Evolutionary conservation across 37 sponge, comb jelly and placozoan genomes (phyloP).

Genomic region (Beroe forskalii): DNA sequence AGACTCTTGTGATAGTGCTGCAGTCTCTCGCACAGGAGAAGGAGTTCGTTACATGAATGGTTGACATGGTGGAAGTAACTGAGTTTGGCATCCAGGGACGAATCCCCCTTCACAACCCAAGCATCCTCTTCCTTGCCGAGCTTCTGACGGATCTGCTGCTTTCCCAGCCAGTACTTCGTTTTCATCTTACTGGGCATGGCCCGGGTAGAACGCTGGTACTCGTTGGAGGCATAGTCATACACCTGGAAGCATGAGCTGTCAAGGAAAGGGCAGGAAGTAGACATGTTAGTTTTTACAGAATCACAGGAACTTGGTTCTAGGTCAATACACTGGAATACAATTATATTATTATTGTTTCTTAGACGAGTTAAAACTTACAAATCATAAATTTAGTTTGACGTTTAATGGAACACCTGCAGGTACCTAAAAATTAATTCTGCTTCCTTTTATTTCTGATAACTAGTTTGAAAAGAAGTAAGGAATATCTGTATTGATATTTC

Average conservation of each 20-base stretch:
- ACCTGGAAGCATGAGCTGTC: constrained; percentile 18
- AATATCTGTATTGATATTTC: no score
- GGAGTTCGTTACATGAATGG: background rate
- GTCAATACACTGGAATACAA: no score
- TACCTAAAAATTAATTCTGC: no score
- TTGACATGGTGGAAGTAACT: constrained; percentile 41
- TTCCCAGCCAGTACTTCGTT: constrained; percentile 21
- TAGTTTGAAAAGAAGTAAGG: no score
- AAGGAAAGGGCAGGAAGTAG: no score
- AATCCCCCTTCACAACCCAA: constrained; percentile 46
- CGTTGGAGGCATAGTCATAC: constrained; percentile 14
- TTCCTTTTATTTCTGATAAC: no score
- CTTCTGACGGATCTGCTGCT: constrained; percentile 35
- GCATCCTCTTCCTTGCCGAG: constrained; percentile 19
- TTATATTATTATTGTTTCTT: no score
- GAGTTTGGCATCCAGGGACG: constrained; percentile 42
- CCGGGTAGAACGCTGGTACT: constrained; percentile 11
- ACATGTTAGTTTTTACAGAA: no score
- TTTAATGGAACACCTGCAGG: no score
- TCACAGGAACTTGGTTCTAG: no score
- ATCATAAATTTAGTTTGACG: no score
- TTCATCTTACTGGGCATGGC: constrained; percentile 34
- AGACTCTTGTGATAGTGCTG: constrained; percentile 9
- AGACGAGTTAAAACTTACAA: no score
- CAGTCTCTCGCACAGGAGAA: constrained; percentile 18